Percentiles rank a stretch among this genome's conserved stretches.
Evolutionary conservation across 2,113 vertebrate species (phyloP).

Genomic region (Malurus cyaneus): DNA sequence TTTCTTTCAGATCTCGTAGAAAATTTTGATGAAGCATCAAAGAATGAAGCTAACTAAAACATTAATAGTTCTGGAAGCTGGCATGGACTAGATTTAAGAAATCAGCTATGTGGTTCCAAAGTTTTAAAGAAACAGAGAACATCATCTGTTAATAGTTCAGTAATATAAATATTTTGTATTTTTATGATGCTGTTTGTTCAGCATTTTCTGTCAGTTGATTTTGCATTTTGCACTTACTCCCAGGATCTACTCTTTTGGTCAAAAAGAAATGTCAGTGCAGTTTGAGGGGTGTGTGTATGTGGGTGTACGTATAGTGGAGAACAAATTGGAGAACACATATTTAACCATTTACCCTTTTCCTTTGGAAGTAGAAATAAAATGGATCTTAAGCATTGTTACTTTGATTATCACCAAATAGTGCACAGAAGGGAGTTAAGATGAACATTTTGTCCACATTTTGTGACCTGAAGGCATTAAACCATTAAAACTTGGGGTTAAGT

Average conservation of each 20-base stretch:
- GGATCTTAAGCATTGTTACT: constrained; percentile 70
- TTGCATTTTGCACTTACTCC: constrained; percentile 88
- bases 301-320: constrained; percentile 76
- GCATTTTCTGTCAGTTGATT: constrained; percentile 85
- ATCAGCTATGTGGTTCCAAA: constrained; percentile 83
- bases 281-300: constrained; percentile 73
- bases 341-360: constrained; percentile 76
- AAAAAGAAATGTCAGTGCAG: constrained; percentile 77
- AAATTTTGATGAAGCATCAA: constrained; percentile 99
- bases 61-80: constrained; percentile 78
- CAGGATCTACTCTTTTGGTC: constrained; percentile 79
- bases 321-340: constrained; percentile 78
- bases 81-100: constrained; percentile 85
- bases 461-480: constrained; percentile 35
- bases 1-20: constrained; percentile 91
- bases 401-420: constrained; percentile 48
- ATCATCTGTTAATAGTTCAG: constrained; percentile 84
- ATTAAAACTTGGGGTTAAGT: constrained; percentile 67
- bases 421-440: constrained; percentile 48
- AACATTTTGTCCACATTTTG: constrained; percentile 12
- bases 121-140: constrained; percentile 83
- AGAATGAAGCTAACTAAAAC: constrained; percentile 93
- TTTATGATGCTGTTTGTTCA: constrained; percentile 84
- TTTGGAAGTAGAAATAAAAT: constrained; percentile 86
- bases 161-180: constrained; percentile 92